Conservation (phyloP, 2,888 invertebrate species). For the Drosophila birchii region DNA sequence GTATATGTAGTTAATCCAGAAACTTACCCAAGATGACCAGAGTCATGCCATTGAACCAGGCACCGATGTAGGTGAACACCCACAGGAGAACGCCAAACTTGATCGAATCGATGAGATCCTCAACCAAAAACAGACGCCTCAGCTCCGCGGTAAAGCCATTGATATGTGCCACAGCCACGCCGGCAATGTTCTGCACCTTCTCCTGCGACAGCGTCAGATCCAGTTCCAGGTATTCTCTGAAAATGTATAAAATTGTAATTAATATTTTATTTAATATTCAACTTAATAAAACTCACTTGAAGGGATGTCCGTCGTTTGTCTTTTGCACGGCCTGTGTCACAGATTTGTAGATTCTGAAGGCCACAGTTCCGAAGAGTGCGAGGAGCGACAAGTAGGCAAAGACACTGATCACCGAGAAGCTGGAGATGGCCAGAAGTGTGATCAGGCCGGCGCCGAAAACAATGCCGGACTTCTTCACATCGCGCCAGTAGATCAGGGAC, state of each 20-base stretch:
- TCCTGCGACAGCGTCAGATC: constrained; percentile 95
- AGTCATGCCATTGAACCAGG: constrained; percentile 99
- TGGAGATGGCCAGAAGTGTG: constrained; percentile 96
- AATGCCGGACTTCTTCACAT: constrained; percentile 96
- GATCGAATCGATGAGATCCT: constrained; percentile 97
- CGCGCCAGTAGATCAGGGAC: constrained; percentile 98
- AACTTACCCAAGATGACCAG: constrained; percentile 95
- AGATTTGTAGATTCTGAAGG: constrained; percentile 98
- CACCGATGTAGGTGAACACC: constrained; percentile 98
- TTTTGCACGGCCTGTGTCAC: constrained; percentile 98
- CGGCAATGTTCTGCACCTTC: constrained; percentile 94
- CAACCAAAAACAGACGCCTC: constrained; percentile 97
- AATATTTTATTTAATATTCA: not conserved
- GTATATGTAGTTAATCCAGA: too few relatives aligned
- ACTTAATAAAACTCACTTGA: constrained; percentile 90
- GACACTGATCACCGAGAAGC: constrained; percentile 97
- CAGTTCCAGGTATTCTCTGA: constrained; percentile 92
- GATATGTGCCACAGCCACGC: constrained; percentile 93
- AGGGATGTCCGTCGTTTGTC: constrained; percentile 97
- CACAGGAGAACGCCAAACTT: constrained; percentile 98
- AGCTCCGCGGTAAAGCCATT: constrained; percentile 93
- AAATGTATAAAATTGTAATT: not conserved
- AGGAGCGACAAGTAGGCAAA: constrained; percentile 96
- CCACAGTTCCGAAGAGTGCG: constrained; percentile 93
- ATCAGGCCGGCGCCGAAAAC: constrained; percentile 96